Conservation (phyloP, 2,113 vertebrate genomes). For the Noturus placidus region DNA sequence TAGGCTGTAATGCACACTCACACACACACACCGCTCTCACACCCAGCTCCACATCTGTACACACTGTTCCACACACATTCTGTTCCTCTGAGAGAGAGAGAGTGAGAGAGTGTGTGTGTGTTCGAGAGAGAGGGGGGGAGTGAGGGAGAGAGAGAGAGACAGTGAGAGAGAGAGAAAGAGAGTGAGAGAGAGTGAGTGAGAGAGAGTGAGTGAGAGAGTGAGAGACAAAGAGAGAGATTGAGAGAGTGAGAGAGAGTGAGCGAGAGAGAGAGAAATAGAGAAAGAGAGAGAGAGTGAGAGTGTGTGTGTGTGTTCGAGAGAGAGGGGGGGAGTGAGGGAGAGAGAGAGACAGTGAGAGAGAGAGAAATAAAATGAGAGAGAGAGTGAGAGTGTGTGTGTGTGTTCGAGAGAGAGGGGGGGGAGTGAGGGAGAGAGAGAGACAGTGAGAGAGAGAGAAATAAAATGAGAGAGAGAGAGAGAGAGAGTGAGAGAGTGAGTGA, state of each 20-base stretch:
- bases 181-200: neutral
- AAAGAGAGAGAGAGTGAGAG: neutral
- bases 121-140: neutral
- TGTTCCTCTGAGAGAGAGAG: neutral
- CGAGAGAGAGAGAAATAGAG: neutral
- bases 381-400: no score
- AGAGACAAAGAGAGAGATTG: neutral
- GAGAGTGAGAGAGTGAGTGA: neutral
- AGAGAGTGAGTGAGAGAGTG: neutral
- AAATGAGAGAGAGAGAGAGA: no score
- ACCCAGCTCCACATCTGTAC: neutral
- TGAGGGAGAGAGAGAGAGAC: no score
- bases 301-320: no score
- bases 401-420: no score
- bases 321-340: no score
- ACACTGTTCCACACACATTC: neutral
- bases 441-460: no score
- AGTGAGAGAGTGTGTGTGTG: no score
- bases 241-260: neutral
- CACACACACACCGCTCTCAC: slow-evolving; percentile 53
- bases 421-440: neutral
- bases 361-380: neutral
- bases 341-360: neutral
- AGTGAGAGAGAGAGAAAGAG: no score
- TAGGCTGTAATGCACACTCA: slow-evolving; percentile 68